Evolutionary conservation across 2,113 vertebrate genomes (phyloP).

Genomic region (Ibidorhyncha struthersii): DNA sequence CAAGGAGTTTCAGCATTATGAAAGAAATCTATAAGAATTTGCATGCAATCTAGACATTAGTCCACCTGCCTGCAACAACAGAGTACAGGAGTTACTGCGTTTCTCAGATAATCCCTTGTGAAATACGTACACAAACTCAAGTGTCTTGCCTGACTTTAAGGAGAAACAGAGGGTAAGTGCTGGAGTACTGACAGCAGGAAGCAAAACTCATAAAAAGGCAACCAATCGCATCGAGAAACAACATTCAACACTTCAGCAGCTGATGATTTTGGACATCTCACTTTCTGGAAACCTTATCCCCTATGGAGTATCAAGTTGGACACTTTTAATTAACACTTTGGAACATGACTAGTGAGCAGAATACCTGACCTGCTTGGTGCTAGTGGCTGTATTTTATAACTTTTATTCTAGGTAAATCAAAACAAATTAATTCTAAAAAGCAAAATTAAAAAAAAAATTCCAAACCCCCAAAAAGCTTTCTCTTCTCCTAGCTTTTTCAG

Average conservation of each 20-base stretch:
- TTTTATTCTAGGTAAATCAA: neutral
- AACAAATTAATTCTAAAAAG: neutral
- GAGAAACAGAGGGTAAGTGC: neutral
- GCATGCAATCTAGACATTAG: neutral
- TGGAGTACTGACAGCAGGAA: neutral
- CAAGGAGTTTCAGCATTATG: neutral
- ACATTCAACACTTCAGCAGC: neutral
- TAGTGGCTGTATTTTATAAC: neutral
- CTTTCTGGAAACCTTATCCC: neutral
- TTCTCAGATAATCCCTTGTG: neutral
- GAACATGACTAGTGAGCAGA: neutral
- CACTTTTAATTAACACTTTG: neutral
- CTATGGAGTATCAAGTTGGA: neutral
- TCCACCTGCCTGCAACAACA: neutral
- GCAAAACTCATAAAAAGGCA: neutral
- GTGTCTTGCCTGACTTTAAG: neutral
- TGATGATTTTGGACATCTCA: neutral
- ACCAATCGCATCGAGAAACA: neutral
- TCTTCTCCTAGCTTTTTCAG: neutral
- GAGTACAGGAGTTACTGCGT: neutral
- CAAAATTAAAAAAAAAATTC: neutral
- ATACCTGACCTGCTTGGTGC: neutral
- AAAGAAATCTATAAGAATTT: neutral
- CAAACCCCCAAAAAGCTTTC: neutral
- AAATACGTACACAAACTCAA: neutral